Conservation (phyloP, 2,888 invertebrate species). For the Drosophila histrio region DNA sequence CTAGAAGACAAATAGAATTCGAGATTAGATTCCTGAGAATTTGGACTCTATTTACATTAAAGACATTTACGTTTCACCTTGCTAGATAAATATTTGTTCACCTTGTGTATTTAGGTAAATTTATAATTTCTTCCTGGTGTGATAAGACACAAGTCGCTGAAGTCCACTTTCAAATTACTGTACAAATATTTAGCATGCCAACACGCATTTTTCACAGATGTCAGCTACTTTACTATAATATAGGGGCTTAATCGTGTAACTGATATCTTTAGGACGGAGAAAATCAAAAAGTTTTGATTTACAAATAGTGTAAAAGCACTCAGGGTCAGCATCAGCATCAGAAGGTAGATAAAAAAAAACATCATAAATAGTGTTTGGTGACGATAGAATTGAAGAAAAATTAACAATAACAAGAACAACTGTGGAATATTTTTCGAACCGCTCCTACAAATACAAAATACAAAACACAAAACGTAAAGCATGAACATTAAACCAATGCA, state of each 20-base stretch:
- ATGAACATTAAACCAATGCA: constrained; percentile 53
- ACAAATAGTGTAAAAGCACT: not conserved
- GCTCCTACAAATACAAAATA: constrained; percentile 33
- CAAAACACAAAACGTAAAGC: constrained; percentile 38
- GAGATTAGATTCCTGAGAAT: not conserved
- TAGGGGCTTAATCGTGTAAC: not conserved
- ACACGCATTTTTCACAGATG: no score
- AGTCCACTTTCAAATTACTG: not conserved
- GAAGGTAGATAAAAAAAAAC: constrained; percentile 3
- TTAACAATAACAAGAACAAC: constrained; percentile 1
- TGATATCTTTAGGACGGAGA: no score
- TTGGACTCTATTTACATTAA: not conserved
- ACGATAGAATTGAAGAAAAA: not conserved
- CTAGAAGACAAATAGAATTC: not conserved
- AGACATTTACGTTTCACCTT: not conserved
- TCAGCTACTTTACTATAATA: no score
- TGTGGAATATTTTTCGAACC: constrained; percentile 19
- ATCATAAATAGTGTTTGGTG: not conserved
- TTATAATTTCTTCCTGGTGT: not conserved
- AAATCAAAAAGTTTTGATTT: not conserved
- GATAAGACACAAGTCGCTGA: not conserved
- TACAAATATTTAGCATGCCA: no score
- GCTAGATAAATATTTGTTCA: not conserved
- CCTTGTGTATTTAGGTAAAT: not conserved
- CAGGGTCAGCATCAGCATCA: constrained; percentile 16